phyloP scores from a whole-genome alignment of 2,797 vertebrate species.

The Pseudopleuronectes americanus region DNA sequence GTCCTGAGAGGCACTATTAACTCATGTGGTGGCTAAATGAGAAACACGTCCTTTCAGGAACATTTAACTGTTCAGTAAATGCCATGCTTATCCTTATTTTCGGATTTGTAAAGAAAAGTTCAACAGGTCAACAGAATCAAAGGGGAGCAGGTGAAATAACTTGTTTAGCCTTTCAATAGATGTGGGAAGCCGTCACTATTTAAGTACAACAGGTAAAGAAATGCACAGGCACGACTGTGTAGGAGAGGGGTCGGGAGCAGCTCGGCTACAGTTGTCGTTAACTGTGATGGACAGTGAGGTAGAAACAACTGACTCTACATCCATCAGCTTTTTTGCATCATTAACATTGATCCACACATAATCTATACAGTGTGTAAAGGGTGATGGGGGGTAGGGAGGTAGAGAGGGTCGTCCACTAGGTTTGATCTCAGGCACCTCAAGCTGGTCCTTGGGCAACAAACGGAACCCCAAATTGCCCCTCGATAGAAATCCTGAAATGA shows the following conservation, averaged over 20 bases:
- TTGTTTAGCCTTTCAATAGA: background rate
- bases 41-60: conserved; percentile 1
- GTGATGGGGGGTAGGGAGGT: too few species aligned
- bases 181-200: background rate
- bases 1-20: background rate
- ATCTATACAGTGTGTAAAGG: too few species aligned
- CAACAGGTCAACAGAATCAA: background rate
- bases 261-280: conserved; percentile 7
- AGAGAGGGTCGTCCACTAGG: too few species aligned
- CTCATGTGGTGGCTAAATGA: conserved; percentile 4
- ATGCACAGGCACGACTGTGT: conserved; percentile 12
- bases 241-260: background rate
- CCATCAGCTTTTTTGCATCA: background rate
- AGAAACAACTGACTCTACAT: background rate
- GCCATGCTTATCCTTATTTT: conserved; percentile 13
- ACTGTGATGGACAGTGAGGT: conserved; percentile 22
- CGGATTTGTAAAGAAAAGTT: background rate
- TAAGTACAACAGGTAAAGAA: conserved; percentile 3
- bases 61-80: conserved; percentile 26
- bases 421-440: too few species aligned
- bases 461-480: too few species aligned
- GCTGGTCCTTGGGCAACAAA: too few species aligned
- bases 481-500: too few species aligned
- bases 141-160: background rate
- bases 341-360: background rate